Conservation (phyloP, 2,888 invertebrate species). For the Pyralis farinalis region DNA sequence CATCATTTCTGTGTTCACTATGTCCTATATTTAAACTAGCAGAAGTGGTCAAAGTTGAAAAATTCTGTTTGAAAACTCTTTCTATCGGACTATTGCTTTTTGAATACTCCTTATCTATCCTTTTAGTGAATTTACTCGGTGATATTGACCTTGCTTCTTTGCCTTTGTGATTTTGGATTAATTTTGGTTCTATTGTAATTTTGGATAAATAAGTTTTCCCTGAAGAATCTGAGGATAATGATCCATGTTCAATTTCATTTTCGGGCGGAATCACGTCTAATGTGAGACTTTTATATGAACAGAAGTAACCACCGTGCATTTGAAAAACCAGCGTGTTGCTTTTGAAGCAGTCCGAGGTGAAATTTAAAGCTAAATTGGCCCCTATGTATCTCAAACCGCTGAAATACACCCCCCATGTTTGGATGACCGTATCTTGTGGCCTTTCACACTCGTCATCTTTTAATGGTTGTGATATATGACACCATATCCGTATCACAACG, state of each 20-base stretch:
- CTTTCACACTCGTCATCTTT: constrained; percentile 30
- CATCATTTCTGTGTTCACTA: constrained; percentile 17
- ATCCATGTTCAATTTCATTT: constrained; percentile 64
- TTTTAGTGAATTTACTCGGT: constrained; percentile 52
- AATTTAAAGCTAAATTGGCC: constrained; percentile 84
- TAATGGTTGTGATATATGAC: constrained; percentile 45
- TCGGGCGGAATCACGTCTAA: constrained; percentile 72
- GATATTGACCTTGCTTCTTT: constrained; percentile 67
- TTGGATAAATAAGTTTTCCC: constrained; percentile 57
- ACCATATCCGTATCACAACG: constrained; percentile 72
- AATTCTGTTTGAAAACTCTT: constrained; percentile 60
- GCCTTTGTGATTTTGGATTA: constrained; percentile 43
- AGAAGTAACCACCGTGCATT: constrained; percentile 93
- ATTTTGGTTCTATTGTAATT: constrained; percentile 55
- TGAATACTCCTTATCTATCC: constrained; percentile 61
- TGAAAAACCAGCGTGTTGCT: constrained; percentile 91
- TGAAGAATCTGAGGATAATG: constrained; percentile 65
- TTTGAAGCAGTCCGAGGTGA: constrained; percentile 84
- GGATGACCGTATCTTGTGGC: constrained; percentile 81
- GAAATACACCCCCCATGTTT: constrained; percentile 93
- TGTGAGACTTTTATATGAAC: constrained; percentile 79
- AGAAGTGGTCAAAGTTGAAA: constrained; percentile 50
- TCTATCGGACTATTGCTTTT: constrained; percentile 74
- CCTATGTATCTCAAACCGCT: constrained; percentile 90
- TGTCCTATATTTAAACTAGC: constrained; percentile 55